Base-by-base conservation (phyloP, 2,113 vertebrate species). In the Oryzias melastigma region DNA sequence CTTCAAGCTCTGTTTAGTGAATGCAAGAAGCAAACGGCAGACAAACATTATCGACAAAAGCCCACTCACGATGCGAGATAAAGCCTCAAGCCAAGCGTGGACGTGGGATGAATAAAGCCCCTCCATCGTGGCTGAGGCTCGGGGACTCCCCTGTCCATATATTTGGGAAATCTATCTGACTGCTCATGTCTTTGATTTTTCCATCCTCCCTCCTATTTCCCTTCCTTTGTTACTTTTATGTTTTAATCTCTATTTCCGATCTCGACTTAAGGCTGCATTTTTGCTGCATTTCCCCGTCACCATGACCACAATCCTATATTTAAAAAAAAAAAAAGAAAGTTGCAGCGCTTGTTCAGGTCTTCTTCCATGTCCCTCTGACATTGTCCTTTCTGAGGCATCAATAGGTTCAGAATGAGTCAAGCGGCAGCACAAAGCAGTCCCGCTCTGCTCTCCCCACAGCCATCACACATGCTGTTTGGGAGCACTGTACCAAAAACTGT, bases 361-460 rank as follows among this genome's bases (percentile, higher is more conserved):
- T 44, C 51, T 17, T 40, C 45, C 1, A 16, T 75, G 70, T 79
- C 73, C 75, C 66, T 80, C 60, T 66, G 53, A 65, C 45, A 52
- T 47, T 76, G 65, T 80, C 80, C 61, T 80, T 22, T 82, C 52
- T 84, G 75, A 80, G 80, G 73, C 69, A 68, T 68, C 35, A 2
- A 18, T 2, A 16, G 69, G 53, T 78, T 88, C 76, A 66, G 14
- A 85, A 88, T 88, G 86, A 88, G 63, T 88, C 82, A 86, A 7
- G 56, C 45, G 19, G 43, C 65, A 62, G 35, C 55, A 73, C 57
- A 75, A 71, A 77, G 17, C 58, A 56, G 52, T 71, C 80, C 58
- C 63, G 59, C 66, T 75, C 80, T 82, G 69, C 62, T 24, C 20
- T 75, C 71, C 68, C 76, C 78, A 41, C 80, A 67, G 59, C 77